Evolutionary conservation across 1,140 invertebrate species (phyloP).

Genomic region (Caenorhabditis briggsae): DNA sequence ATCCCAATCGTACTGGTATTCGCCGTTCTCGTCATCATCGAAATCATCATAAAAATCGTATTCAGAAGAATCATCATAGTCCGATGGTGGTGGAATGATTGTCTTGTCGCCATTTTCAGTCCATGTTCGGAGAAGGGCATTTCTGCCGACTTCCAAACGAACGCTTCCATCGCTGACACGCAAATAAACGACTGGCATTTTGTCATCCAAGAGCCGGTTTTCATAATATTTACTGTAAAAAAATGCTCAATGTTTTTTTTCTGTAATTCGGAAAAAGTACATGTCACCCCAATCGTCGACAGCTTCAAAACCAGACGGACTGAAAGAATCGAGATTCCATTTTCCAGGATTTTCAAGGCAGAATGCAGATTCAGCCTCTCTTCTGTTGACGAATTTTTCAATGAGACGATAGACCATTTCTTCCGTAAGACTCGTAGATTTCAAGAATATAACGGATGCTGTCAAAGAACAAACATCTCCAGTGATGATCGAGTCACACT

Average conservation of each 20-base stretch:
- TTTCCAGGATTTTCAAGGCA: neutral
- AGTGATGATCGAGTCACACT: no score
- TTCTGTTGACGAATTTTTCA: conserved; percentile 1
- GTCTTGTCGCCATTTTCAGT: neutral
- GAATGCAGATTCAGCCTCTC: neutral
- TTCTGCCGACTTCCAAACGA: neutral
- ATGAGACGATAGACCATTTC: neutral
- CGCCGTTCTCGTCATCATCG: neutral
- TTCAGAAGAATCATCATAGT: neutral
- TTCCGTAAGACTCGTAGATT: neutral
- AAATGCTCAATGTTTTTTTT: neutral
- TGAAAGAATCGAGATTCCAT: neutral
- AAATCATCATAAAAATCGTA: neutral
- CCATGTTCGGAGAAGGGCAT: neutral
- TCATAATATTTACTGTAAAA: neutral
- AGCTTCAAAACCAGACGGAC: neutral
- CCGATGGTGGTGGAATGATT: neutral
- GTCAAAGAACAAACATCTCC: neutral
- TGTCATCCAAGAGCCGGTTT: neutral
- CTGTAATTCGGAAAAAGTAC: neutral
- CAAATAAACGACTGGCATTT: neutral
- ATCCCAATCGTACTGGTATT: neutral
- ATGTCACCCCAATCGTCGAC: neutral
- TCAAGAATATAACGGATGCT: neutral
- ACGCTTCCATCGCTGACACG: neutral